Base-by-base conservation (phyloP, 64 coral and sea anemone species). In the Stichodactyla helianthus region DNA sequence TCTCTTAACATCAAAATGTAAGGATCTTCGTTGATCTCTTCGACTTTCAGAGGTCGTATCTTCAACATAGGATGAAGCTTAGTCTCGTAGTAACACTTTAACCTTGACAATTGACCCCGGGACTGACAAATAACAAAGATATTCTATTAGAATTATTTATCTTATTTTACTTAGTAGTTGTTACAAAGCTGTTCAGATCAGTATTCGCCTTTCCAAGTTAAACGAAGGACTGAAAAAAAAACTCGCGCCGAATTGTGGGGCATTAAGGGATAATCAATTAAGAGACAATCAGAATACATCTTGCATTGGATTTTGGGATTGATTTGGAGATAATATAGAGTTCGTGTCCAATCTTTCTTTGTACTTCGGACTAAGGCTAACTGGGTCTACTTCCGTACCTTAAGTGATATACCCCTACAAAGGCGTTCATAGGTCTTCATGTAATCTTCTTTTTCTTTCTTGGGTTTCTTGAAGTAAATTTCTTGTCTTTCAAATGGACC, bases 1-100 rank as follows among this genome's bases (percentile, higher is more conserved):
- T 91, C 89, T 20, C 85, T 84, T 2, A 91, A 6, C n/a, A 91
- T 85, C 17, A 81, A 68, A 5, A 91, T 91, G 25, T 86, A 31
- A 55, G 89, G 89, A 14, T 87, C 79, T 27, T 82, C 54, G 77
- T 53, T 86, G 15, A 85, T 76, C 23, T 68, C 57, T 51, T 91
- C 89, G 10, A 91, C 79, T 82, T 91, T 91, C 4, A 79, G 71
- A 1, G 89, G 89, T n/a, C 79, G 86, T 51, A 91, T n/a, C 6
- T 53, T 54, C 13, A 91, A 53, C 53, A 86, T 13, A 35, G 89
- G 89, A 51, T 91, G 74, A 58, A 51, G 52, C 53, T 81, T 87
- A 22, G 65, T 82, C 26, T 82, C 85, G 20, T 82, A 91, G 50
- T 91, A 87, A 25, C 89, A 91, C 18, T 79, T 79, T 7, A 91